phyloP scores from a whole-genome alignment of 2,113 vertebrate species.

The Ochotona princeps region DNA sequence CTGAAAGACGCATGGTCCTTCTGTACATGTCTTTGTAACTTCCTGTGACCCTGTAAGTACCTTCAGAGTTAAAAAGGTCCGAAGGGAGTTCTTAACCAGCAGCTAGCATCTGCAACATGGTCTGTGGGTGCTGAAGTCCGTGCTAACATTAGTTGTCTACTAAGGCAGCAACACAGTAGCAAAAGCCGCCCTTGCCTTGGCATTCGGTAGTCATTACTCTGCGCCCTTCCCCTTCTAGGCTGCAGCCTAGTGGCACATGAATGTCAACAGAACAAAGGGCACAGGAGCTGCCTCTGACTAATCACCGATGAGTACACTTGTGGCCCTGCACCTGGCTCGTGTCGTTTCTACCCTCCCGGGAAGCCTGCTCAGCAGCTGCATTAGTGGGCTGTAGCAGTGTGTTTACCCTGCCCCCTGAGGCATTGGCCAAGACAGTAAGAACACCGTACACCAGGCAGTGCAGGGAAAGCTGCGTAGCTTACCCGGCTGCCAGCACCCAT shows the following conservation, averaged over 20 bases:
- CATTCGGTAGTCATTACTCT: background rate
- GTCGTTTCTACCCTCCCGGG: background rate
- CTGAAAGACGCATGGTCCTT: background rate
- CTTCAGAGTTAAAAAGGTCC: background rate
- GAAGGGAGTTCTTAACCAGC: background rate
- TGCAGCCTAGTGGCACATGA: background rate
- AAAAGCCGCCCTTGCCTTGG: background rate
- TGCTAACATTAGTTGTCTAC: background rate
- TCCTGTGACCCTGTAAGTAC: background rate
- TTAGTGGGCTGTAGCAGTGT: background rate
- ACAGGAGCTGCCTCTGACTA: background rate
- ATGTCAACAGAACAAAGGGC: background rate
- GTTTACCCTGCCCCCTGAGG: background rate
- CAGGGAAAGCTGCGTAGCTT: background rate
- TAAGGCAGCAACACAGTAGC: background rate
- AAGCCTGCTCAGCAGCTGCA: background rate
- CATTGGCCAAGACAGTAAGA: background rate
- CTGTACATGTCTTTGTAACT: background rate
- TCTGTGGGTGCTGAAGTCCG: background rate
- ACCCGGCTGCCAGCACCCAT: background rate
- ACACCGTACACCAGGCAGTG: background rate
- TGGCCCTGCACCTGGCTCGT: background rate
- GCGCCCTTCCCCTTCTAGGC: background rate
- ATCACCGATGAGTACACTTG: fast-evolving
- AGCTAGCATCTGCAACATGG: background rate